Evolutionary conservation across 2,797 vertebrate species (phyloP), one percentile per base, ranked within the genome.

Genomic region (Myotis myotis): DNA sequence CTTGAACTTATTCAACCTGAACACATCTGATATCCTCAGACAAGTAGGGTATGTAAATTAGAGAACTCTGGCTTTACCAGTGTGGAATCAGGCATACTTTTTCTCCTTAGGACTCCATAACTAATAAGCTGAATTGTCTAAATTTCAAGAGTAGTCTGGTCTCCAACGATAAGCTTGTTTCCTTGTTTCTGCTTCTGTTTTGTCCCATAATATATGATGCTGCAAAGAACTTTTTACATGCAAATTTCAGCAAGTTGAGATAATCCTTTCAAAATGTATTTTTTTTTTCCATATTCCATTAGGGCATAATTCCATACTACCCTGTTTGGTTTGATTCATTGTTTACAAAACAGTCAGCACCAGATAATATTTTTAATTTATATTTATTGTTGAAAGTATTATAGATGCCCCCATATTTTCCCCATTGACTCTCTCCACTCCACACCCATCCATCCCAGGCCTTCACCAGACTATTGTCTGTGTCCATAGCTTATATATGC

Each of bases 1-100:
- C 89, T 96, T 94, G 93, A 96, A 93, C 86, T 89, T 97, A 53
- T 96, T 97, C 94, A 97, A 87, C 85, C 89, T 85, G 87, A 97
- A 96, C 89, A 81, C 36, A 97, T 96, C 96, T 96, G 87, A 95
- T 97, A 95, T 87, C 44, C 51, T 95, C 47, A 88, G 74, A 55
- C 84, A 96, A 95, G 60, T 30, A 88, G 25, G 23, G 25, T 83
- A 96, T 96, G 82, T 90, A 96, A 96, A 96, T 96, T 78, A 89
- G 60, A 94, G 74, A 93, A 81, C 76, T 96, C 60, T 89, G 66
- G 53, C 76, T 96, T 95, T 94, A 28, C 72, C 81, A 83, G 66
- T 83, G 60, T 90, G 64, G 70, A 96, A 91, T 81, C 89, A 71
- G 57, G 70, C 64, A 55, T 53, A 44, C 25, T 51, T 74, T 87